Evolutionary conservation across 2,797 vertebrate genomes (phyloP).

Genomic region (Poeciliopsis turneri): DNA sequence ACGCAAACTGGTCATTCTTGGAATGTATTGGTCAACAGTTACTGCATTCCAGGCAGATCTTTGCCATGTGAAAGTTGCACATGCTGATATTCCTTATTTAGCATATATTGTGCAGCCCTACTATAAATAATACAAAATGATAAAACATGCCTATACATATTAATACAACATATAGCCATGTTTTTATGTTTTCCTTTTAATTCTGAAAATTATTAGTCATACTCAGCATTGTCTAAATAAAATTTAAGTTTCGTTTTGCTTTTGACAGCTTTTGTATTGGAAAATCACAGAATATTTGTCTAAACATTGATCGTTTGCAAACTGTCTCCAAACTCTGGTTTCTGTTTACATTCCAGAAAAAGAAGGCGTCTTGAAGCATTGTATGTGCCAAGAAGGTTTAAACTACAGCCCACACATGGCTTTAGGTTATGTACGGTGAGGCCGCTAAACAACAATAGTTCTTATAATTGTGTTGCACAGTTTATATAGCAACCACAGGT

Average conservation of each 20-base stretch:
- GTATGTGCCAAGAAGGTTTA: constrained; percentile 12
- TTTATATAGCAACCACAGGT: constrained; percentile 66
- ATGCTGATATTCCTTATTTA: background rate
- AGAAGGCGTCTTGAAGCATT: background rate
- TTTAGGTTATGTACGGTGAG: constrained; percentile 45
- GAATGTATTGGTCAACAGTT: background rate
- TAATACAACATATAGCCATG: background rate
- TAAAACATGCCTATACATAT: too few relatives aligned
- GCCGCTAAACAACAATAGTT: constrained; percentile 64
- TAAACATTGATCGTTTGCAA: background rate
- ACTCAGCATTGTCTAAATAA: background rate
- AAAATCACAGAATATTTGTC: background rate
- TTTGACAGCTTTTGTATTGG: background rate
- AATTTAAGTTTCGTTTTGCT: background rate
- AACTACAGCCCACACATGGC: constrained; percentile 43
- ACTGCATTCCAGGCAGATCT: background rate
- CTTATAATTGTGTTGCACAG: constrained; percentile 70
- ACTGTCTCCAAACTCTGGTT: background rate
- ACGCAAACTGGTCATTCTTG: background rate
- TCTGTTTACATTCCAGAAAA: constrained; percentile 15
- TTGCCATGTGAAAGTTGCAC: background rate
- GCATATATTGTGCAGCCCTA: background rate
- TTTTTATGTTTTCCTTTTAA: background rate
- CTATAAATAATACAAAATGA: background rate
- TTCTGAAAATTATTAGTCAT: background rate